These are phyloP conservation scores for Ochlodes sylvanus DNA, from an alignment of 2,888 invertebrate species.

Conservation along the genomic window DNA sequence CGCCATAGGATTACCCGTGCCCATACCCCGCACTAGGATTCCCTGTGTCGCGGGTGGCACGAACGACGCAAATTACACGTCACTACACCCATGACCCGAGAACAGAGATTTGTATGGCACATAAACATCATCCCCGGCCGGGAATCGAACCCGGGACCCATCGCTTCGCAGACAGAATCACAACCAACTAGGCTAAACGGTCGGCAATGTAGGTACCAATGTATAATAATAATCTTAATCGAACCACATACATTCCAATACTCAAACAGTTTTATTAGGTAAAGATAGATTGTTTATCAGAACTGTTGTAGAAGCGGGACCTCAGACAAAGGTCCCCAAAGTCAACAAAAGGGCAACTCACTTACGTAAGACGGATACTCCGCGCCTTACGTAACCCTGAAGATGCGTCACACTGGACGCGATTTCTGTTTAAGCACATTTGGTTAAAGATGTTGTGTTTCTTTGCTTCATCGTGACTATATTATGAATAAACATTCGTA, in stretches of 20 bases:
- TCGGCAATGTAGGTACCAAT: too few species aligned
- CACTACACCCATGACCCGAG: too few species aligned
- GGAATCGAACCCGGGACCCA: too few species aligned
- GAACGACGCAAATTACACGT: too few species aligned
- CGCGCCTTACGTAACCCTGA: slow-evolving; percentile 19
- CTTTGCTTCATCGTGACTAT: background rate
- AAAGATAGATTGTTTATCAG: slow-evolving; percentile 7
- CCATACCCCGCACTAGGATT: too few species aligned
- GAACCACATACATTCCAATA: background rate
- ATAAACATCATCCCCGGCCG: too few species aligned
- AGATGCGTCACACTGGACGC: slow-evolving; percentile 2
- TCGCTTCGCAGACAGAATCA: too few species aligned
- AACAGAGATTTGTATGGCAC: too few species aligned
- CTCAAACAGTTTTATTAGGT: background rate
- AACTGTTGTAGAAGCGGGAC: background rate
- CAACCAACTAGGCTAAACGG: too few species aligned
- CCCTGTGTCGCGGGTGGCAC: too few species aligned
- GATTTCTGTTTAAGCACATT: background rate
- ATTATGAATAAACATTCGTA: too few species aligned
- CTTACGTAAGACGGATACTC: slow-evolving; percentile 14
- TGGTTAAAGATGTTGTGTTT: background rate
- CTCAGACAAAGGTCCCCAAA: slow-evolving; percentile 19
- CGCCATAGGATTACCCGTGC: too few species aligned
- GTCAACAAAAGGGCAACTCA: slow-evolving; percentile 27
- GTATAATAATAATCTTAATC: background rate